These are phyloP conservation scores for Azemiops feae DNA, from an alignment of 2,113 vertebrate species.

Conservation along the genomic window DNA sequence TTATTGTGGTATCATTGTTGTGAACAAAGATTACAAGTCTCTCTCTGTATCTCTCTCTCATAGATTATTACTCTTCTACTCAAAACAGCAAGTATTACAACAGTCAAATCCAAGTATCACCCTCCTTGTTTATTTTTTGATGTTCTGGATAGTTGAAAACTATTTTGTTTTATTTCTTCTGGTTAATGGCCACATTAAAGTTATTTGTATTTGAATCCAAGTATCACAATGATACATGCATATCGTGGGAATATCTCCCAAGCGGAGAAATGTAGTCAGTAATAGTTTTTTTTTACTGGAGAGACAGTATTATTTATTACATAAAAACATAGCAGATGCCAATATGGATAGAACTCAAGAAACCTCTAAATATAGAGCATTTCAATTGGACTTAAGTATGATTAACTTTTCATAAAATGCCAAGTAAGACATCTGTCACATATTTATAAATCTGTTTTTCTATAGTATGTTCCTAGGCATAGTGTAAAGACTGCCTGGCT, in stretches of 20 bases:
- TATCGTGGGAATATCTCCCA: conserved; percentile 13
- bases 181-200: background rate
- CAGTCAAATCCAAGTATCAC: conserved; percentile 25
- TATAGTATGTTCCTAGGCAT: background rate
- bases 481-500: background rate
- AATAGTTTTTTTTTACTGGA: background rate
- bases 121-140: background rate
- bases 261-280: background rate
- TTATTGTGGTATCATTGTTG: background rate
- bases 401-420: background rate
- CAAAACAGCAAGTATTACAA: background rate
- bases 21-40: background rate
- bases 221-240: conserved; percentile 34
- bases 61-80: conserved; percentile 3
- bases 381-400: conserved; percentile 1
- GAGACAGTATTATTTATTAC: conserved; percentile 24
- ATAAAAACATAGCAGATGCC: background rate
- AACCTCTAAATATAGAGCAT: background rate
- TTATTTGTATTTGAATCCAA: background rate
- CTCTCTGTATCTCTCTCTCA: background rate
- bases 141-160: too few species aligned
- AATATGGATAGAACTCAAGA: background rate
- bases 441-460: background rate
- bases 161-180: background rate
- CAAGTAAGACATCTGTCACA: background rate